Base-by-base conservation (phyloP, 2,113 vertebrate genomes). In the Lasiurus cinereus region DNA sequence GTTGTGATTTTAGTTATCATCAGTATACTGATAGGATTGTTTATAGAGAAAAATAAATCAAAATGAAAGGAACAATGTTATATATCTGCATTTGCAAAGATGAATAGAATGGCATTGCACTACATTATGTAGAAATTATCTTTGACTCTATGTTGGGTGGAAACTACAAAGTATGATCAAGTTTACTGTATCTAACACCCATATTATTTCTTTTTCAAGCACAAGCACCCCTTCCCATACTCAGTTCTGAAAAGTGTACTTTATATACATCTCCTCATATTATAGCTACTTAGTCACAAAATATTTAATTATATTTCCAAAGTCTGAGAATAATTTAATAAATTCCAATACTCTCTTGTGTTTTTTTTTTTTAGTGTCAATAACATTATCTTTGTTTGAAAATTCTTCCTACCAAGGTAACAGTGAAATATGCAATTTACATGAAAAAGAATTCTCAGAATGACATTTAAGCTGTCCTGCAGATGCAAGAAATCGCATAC, bases 221-320 rank as follows among this genome's bases (percentile, higher is more conserved):
- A 84, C 56, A 87, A 46, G 89, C 48, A 92, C 22, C 0, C 5
- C 12, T 86, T 10, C 14, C 1, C 8, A 88, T 1, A 56, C 3
- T 48, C 6, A 46, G 6, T 82, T 92, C 14, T 79, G 7, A 83
- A 95, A 93, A 91, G 39, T 33, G 3, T 54, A 64, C 27, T 39
- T 91, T 88, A 79, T 56, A 33, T 22, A 2, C 80, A 48, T 6
- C 21, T 9, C 16, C 16, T 0, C 10, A 62, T 64, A 66, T 66
- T 88, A 39, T 59, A 93, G 21, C 39, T 13, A 85, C 11, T 88
- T 91, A 93, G 9, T 56, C 18, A 84, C 27, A 85, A 77, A 66
- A 59, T 91, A 84, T 88, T 93, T 91, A 93, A 94, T 88, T 94
- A 31, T 73, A 43, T 86, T 91, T 69, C 16, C 4, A 72, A 95